Base-by-base conservation (phyloP, 2,888 invertebrate genomes). In the Acleris holmiana region DNA sequence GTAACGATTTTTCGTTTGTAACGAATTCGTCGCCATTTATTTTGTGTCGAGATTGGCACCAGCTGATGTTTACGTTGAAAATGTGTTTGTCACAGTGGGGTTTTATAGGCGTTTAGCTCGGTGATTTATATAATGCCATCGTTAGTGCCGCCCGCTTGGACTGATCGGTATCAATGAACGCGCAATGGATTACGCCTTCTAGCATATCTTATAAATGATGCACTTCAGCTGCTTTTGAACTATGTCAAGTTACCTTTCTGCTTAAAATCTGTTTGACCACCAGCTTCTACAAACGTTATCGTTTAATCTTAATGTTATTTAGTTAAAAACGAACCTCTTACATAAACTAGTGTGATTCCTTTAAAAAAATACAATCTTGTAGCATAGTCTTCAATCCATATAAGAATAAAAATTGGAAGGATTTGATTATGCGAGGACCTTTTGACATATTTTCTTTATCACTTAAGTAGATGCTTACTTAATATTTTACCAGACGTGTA, bases 1-100 rank as follows among this genome's bases (percentile, higher is more conserved):
- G 68, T 70, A 73, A 72, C 73, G 73, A 79, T 82, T 88, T 89
- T 89, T 87, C 71, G 78, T 74, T 74, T 67, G 73, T 79, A 78
- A 82, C 78, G 78, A 76, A 82, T 83, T 77, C 72, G 71, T 70
- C 67, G 75, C 73, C 71, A 75, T 76, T 78, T 80, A 76, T 81
- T 77, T 75, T 74, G 76, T 75, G 75, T 72, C 71, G 67, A 73
- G 74, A 79, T 77, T 76, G 70, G 65, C 73, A 74, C 74, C 79
- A 76, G 73, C 77, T 78, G 78, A 78, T 79, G 71, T 76, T 71
- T 71, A 73, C 75, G 75, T 75, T 72, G 72, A 61, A 71, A 72
- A 57, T 47, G 76, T 76, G 74, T 73, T 75, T 73, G 70, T 71
- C 72, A 72, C 76, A 72, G 73, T 69, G 68, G 70, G 66, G 70